Evolutionary conservation across 2,113 vertebrate species (phyloP).

Genomic region (Malurus melanocephalus): DNA sequence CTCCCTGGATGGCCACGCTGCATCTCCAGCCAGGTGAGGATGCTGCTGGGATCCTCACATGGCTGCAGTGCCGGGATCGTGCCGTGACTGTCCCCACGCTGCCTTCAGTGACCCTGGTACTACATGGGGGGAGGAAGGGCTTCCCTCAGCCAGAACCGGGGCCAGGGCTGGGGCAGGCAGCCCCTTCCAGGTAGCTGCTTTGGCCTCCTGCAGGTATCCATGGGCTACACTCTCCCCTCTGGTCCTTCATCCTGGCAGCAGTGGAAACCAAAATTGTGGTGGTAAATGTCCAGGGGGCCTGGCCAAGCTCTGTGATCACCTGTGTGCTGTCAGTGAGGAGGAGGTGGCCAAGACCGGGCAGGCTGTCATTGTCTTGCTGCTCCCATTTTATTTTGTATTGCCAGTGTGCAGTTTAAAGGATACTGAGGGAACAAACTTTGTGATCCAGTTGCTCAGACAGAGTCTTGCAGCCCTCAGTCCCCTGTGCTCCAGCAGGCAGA

Average conservation of each 20-base stretch:
- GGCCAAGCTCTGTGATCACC: constrained; percentile 72
- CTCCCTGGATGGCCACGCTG: rapidly evolving
- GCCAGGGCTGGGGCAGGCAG: not conserved
- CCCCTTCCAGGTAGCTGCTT: rapidly evolving
- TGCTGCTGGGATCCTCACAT: not conserved
- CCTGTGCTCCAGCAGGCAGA: rapidly evolving
- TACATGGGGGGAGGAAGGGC: not conserved
- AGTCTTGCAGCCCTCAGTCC: not conserved
- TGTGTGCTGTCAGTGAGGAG: constrained; percentile 62
- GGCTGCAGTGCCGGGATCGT: not conserved
- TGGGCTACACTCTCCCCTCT: constrained; percentile 65
- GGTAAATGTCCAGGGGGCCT: constrained; percentile 30
- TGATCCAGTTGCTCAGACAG: not conserved
- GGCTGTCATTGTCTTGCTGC: constrained; percentile 71
- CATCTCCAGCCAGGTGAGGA: not conserved
- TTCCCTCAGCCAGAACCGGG: not conserved
- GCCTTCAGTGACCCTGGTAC: not conserved
- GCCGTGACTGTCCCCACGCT: rapidly evolving
- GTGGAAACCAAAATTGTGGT: constrained; percentile 85
- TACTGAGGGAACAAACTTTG: not conserved
- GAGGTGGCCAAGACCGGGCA: constrained; percentile 63
- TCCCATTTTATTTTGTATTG: constrained; percentile 3
- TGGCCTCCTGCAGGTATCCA: constrained; percentile 15
- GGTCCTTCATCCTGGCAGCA: constrained; percentile 39
- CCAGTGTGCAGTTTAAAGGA: not conserved